Conservation (phyloP, 2,888 invertebrate species). For the Proisotoma minuta region DNA sequence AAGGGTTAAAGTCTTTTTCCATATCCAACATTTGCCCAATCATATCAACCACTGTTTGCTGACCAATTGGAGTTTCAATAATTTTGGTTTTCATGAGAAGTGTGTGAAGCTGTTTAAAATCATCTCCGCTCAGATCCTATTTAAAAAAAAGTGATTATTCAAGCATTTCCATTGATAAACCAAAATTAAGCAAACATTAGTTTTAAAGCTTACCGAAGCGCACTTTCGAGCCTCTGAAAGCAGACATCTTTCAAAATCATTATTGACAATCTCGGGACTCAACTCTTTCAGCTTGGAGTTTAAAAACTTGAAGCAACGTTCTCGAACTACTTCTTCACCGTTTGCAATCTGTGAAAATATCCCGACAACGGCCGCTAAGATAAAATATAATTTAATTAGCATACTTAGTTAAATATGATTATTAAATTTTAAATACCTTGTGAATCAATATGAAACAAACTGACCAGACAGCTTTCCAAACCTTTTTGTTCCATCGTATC, state of each 20-base stretch:
- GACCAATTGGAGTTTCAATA: conserved; percentile 74
- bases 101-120: conserved; percentile 84
- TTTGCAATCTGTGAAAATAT: conserved; percentile 65
- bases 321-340: conserved; percentile 71
- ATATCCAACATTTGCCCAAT: conserved; percentile 82
- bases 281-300: conserved; percentile 74
- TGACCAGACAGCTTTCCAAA: conserved; percentile 75
- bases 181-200: neutral
- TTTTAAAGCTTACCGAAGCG: conserved; percentile 58
- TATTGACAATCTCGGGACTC: conserved; percentile 70
- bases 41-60: conserved; percentile 79
- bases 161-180: neutral
- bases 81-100: conserved; percentile 75
- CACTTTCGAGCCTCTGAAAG: conserved; percentile 81
- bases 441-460: conserved; percentile 69
- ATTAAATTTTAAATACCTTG: conserved; percentile 52
- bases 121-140: conserved; percentile 85
- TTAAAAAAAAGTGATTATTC: conserved; percentile 11
- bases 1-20: conserved; percentile 55
- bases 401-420: no score
- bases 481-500: conserved; percentile 77
- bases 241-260: conserved; percentile 79
- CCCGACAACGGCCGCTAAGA: conserved; percentile 61
- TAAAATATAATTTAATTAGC: conserved; percentile 50
- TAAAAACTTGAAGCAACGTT: conserved; percentile 81